These are phyloP conservation scores for Temnothorax ravouxi DNA, from an alignment of 2,888 invertebrate species.

Conservation along the genomic window DNA sequence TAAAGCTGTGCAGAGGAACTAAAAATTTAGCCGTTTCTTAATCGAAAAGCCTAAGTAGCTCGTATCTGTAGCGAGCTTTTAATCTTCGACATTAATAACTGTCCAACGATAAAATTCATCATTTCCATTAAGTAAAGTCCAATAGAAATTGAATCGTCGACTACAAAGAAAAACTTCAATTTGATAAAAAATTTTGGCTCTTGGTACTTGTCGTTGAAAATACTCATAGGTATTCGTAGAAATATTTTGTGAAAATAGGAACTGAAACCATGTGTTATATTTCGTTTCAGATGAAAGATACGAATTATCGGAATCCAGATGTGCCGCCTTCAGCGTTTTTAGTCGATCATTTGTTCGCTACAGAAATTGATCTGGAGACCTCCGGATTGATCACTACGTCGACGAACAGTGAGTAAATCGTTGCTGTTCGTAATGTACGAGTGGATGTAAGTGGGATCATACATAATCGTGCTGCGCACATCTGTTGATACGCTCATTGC, in stretches of 20 bases:
- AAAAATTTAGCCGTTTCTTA: background rate
- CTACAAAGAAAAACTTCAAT: background rate
- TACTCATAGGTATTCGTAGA: background rate
- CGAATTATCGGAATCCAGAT: constrained; percentile 82
- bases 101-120: background rate
- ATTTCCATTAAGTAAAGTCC: background rate
- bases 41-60: background rate
- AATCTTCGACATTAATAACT: background rate
- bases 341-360: constrained; percentile 88
- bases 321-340: constrained; percentile 87
- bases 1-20: background rate
- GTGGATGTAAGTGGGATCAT: constrained; percentile 20
- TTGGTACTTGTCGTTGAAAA: background rate
- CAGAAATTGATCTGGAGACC: constrained; percentile 90
- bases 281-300: constrained; percentile 76
- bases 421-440: background rate
- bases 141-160: background rate
- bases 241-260: background rate
- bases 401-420: constrained; percentile 88
- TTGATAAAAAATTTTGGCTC: background rate
- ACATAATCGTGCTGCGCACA: background rate
- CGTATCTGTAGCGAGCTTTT: background rate
- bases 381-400: constrained; percentile 90
- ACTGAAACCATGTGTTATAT: background rate
- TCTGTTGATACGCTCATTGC: background rate